Evolutionary conservation across 2,888 invertebrate genomes (phyloP), one percentile per base, ranked within the genome.

Genomic region (Aethes cnicana): DNA sequence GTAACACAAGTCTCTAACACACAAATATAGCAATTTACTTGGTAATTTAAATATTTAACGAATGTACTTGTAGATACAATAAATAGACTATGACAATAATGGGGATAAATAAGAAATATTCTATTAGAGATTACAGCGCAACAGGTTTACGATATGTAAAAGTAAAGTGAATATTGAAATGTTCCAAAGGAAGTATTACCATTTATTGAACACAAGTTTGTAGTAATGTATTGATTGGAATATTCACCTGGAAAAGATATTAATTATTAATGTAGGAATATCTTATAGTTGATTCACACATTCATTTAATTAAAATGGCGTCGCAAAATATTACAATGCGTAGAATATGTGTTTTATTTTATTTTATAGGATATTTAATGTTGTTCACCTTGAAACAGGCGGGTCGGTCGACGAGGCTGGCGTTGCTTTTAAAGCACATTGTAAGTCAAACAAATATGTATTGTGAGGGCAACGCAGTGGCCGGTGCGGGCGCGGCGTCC

Each of bases 401-500:
- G 46, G 39, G 32, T 6, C 11, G 30, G 21, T 17, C 32, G 21
- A 1, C 14, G 47, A 7, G 28, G 43, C 30, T 12, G 12, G 30
- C 16, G 30, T 23, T 12, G 23, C 68, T 72, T n/a, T n/a, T 78
- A 81, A 80, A 80, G 73, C 75, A 76, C 68, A 83, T 82, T 84
- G 81, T 83, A 48, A 74, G 71, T 73, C 75, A 72, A 77, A 80
- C 83, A 82, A 80, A 78, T 75, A 71, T 62, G 68, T 68, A 78
- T 78, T 81, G 76, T 75, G 58, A 66, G 68, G 50, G 26, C 37
- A 43, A 14, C 52, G 46, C 32, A 37, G 56, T 63, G 63, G 56
- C 63, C 41, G 44, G 44, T 21, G 63, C 83, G 82, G 84, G 86
- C 74, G 88, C 85, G 85, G 85, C 77, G 84, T 83, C 84, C 85